These are phyloP conservation scores for Bradypus variegatus DNA, from an alignment of 2,797 vertebrate genomes.

Conservation along the genomic window DNA sequence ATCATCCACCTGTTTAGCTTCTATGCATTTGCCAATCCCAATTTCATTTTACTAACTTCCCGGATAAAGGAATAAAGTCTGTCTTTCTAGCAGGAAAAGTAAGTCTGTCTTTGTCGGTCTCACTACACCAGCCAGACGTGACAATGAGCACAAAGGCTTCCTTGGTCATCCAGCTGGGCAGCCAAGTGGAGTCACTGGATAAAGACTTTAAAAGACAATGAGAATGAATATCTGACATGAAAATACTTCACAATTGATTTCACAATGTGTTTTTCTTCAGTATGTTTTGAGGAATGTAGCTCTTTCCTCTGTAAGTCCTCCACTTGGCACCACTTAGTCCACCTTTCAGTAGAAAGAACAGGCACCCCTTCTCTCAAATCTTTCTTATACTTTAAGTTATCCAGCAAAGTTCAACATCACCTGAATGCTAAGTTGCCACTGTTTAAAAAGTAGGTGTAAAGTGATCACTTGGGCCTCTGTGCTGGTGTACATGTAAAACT, in stretches of 20 bases:
- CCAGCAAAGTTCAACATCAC: background rate
- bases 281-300: background rate
- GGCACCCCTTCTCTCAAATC: background rate
- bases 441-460: background rate
- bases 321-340: background rate
- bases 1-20: background rate
- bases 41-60: conserved; percentile 8
- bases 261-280: background rate
- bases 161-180: background rate
- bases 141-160: background rate
- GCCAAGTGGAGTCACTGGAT: background rate
- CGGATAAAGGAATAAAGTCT: background rate
- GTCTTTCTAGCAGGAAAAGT: conserved; percentile 13
- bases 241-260: background rate
- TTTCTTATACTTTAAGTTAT: too few species aligned
- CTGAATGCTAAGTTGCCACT: background rate
- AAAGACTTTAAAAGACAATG: background rate
- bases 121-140: background rate
- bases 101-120: background rate
- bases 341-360: background rate
- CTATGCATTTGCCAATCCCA: background rate
- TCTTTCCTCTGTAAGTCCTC: background rate
- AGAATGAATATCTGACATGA: background rate
- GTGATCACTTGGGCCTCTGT: background rate
- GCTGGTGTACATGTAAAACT: background rate